Conservation (phyloP, 35 echinoderm and acorn worm species). For the Strongylocentrotus purpuratus region DNA sequence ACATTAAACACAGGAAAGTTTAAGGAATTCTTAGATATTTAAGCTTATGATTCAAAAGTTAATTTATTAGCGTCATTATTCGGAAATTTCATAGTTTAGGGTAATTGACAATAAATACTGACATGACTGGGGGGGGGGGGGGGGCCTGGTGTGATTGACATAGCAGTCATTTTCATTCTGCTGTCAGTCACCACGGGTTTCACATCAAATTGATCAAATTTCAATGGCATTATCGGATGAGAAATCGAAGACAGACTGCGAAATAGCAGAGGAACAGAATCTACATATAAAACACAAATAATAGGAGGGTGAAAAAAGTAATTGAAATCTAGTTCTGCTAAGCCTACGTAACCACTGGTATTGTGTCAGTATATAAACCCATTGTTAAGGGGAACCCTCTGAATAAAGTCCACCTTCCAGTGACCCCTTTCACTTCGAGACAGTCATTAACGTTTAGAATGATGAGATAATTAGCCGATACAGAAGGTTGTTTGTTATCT, state of each 20-base stretch:
- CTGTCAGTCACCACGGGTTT: background rate
- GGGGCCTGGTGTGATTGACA: no score
- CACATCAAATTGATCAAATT: background rate
- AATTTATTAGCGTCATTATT: no score
- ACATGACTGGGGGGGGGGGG: no score
- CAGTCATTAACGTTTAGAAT: conserved; percentile 41
- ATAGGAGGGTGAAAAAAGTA: background rate
- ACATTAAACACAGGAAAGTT: no score
- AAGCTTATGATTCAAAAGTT: no score
- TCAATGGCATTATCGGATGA: background rate
- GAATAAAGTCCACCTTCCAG: background rate
- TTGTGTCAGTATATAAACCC: background rate
- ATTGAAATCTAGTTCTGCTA: background rate
- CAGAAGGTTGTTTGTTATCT: conserved; percentile 14
- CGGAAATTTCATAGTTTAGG: no score
- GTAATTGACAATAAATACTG: no score
- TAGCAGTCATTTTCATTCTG: background rate
- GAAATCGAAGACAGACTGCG: background rate
- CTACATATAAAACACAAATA: background rate
- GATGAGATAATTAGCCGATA: conserved; percentile 40
- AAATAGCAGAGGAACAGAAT: background rate
- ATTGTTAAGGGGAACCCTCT: background rate
- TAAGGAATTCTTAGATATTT: no score
- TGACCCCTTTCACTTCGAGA: conserved; percentile 7
- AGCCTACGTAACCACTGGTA: background rate